Percentiles rank a stretch among this genome's conserved stretches.
Evolutionary conservation across 2,113 vertebrate genomes (phyloP).

Genomic region (Zapornia atra): DNA sequence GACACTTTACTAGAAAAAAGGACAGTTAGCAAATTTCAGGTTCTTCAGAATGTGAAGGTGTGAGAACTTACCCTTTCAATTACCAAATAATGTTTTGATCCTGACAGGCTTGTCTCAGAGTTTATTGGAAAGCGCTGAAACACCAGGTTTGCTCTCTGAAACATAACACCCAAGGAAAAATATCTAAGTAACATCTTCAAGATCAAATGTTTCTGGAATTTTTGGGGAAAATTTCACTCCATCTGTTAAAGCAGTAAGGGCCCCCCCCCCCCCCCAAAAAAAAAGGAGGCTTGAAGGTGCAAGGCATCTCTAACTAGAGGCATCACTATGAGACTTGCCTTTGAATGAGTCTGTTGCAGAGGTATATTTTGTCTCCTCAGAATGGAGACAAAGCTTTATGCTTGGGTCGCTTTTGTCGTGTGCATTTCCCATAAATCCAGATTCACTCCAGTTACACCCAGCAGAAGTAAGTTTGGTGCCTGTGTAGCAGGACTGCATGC

Average conservation of each 20-base stretch:
- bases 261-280: neutral
- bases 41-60: neutral
- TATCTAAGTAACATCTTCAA: neutral
- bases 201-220: neutral
- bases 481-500: rapidly evolving
- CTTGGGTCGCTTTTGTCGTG: neutral
- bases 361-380: neutral
- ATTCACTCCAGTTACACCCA: neutral
- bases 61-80: neutral
- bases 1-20: neutral
- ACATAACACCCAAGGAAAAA: neutral
- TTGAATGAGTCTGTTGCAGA: neutral
- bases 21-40: neutral
- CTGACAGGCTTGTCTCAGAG: neutral
- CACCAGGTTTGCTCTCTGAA: neutral
- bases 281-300: neutral
- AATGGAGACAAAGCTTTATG: neutral
- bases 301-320: neutral
- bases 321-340: neutral
- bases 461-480: neutral
- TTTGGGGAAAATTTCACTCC: neutral
- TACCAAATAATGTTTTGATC: neutral
- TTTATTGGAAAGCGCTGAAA: neutral
- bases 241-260: neutral
- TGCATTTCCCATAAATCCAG: neutral